phyloP scores from a whole-genome alignment of 2,797 vertebrate genomes.

The Chelmon rostratus region DNA sequence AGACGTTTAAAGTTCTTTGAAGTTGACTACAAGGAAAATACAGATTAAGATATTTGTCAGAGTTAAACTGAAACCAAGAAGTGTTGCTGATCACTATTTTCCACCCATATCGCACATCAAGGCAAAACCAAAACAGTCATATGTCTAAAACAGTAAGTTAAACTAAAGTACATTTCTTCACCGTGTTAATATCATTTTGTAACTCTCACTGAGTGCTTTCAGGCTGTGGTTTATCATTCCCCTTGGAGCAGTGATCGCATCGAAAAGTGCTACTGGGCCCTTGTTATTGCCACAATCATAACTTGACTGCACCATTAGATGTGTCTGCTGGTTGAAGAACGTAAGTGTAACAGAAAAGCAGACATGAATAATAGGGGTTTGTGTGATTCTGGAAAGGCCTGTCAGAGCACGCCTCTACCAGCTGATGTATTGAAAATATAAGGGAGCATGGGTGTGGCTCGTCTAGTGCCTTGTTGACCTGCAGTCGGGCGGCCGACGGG shows the following conservation, averaged over 20 bases:
- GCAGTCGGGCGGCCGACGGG: conserved; percentile 10
- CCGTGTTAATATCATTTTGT: not conserved
- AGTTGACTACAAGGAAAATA: not conserved
- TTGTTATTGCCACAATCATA: conserved; percentile 1
- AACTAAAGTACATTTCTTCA: not conserved
- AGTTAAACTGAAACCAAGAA: too few species aligned
- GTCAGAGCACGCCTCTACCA: not conserved
- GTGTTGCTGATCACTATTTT: not conserved
- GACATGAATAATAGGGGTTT: not conserved
- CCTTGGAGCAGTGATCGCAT: not conserved
- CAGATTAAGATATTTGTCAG: not conserved
- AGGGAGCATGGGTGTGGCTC: conserved; percentile 5
- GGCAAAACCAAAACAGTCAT: not conserved
- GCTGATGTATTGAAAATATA: conserved; percentile 8
- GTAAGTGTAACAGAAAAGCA: not conserved
- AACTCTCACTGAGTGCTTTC: not conserved
- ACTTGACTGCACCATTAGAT: not conserved
- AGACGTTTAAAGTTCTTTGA: not conserved
- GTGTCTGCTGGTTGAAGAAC: not conserved
- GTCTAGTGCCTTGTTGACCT: conserved; percentile 10
- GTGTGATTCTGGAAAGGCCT: conserved; percentile 7
- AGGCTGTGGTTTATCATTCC: not conserved
- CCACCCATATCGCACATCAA: not conserved
- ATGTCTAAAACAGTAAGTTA: not conserved
- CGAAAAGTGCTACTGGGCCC: not conserved